Evolutionary conservation across 2,113 vertebrate species (phyloP), one percentile per base, ranked within the genome.

Genomic region (Epinephelus cyanopodus): DNA sequence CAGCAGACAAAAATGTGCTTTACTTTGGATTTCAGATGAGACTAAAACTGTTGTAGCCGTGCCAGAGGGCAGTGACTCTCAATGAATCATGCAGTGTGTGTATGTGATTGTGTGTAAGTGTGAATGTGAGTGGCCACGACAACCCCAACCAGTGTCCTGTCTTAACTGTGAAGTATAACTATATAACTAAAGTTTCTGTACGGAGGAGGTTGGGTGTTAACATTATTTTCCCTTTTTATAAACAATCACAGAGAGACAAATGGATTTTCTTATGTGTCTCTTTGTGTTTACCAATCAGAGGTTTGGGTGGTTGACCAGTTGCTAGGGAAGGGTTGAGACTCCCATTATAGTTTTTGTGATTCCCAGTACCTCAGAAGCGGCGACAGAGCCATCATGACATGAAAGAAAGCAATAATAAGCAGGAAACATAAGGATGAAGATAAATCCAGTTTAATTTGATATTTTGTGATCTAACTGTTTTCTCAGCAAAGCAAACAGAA

Each of bases 351-450:
- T 60, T 47, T 71, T 21, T 82, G 33, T 81, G 57, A 79, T 47
- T 66, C 52, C 69, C 68, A 61, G 74, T 68, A 83, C 81, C 62
- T 81, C 74, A 76, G 65, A 75, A 29, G 56, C 73, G 45, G 64
- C 29, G 45, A 66, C 54, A 84, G 65, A 90, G 87, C 84, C 82
- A 74, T 68, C 52, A 73, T 6, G 19, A 83, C 75, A 71, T 56
- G 39, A 85, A 75, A 82, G 84, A 87, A 85, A 93, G 93, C 92
- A 92, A 94, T 93, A 94, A 94, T 82, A 67, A 86, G 62, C 17
- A 67, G 81, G 66, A 82, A 65, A 84, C 64, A 37, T 25, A 29
- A 37, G 33, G 33, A 61, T 61, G 69, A 83, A 78, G 25, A 78
- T 33, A 15, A 88, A 88, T 79, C 66, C 72, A 78, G 79, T 81